Conservation (phyloP, 2,797 vertebrate genomes). For the Eleutherodactylus coqui region DNA sequence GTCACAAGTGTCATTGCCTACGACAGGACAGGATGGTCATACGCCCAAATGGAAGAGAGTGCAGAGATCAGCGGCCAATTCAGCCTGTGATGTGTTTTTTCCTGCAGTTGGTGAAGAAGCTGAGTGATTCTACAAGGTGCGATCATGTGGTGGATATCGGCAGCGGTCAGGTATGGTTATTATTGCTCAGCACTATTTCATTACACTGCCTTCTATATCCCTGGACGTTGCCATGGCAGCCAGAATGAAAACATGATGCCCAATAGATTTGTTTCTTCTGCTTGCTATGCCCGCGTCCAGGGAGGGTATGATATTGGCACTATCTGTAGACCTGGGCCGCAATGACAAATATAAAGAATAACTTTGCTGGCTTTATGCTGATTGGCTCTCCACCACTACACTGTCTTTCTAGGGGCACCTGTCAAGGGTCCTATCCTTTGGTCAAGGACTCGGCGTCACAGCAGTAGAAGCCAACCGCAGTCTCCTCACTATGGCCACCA, state of each 20-base stretch:
- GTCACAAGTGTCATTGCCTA: not conserved
- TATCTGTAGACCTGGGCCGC: too few relatives aligned
- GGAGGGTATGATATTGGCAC: too few relatives aligned
- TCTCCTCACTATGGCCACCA: constrained; percentile 78
- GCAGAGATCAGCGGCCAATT: not conserved
- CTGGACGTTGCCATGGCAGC: too few relatives aligned
- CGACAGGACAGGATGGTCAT: too few relatives aligned
- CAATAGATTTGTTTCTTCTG: too few relatives aligned
- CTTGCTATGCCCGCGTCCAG: too few relatives aligned
- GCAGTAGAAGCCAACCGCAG: constrained; percentile 84
- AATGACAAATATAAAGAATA: too few relatives aligned
- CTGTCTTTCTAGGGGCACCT: constrained; percentile 84
- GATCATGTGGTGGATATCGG: constrained; percentile 86
- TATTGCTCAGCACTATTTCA: not conserved
- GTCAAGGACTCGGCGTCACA: constrained; percentile 83
- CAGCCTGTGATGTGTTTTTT: not conserved
- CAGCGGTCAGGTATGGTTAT: constrained; percentile 89
- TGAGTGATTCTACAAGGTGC: constrained; percentile 81
- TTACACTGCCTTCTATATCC: too few relatives aligned
- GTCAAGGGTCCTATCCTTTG: constrained; percentile 86
- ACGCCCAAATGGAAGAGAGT: not conserved
- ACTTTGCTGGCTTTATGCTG: not conserved
- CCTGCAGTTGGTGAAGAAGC: constrained; percentile 82
- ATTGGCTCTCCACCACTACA: not conserved
- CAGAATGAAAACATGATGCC: too few relatives aligned